phyloP scores from a whole-genome alignment of 2,888 invertebrate genomes.

The Petrophora chlorosata region DNA sequence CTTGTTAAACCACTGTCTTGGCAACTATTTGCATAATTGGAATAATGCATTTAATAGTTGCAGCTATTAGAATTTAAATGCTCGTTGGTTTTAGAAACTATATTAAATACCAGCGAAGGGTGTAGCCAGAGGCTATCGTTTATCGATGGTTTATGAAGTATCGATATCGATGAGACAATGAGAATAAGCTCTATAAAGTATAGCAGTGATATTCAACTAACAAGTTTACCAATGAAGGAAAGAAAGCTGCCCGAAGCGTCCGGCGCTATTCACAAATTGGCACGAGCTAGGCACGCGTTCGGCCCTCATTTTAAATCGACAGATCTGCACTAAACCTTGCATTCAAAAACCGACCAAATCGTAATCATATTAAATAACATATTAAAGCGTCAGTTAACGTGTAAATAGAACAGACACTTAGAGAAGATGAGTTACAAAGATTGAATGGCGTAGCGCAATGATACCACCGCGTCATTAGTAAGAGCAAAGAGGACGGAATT shows the following conservation, averaged over 20 bases:
- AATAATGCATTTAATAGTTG: slow-evolving; percentile 33
- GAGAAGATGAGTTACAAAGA: slow-evolving; percentile 63
- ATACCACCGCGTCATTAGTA: slow-evolving; percentile 70
- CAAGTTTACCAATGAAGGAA: slow-evolving; percentile 79
- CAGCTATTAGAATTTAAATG: slow-evolving; percentile 27
- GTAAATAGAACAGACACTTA: slow-evolving; percentile 24
- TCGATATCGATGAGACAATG: slow-evolving; percentile 57
- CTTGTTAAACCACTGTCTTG: slow-evolving; percentile 37
- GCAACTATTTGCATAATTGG: slow-evolving; percentile 35
- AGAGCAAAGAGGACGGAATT: slow-evolving; percentile 68
- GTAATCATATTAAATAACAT: slow-evolving; percentile 20
- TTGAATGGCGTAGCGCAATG: slow-evolving; percentile 73
- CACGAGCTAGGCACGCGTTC: slow-evolving; percentile 80
- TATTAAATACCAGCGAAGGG: slow-evolving; percentile 25
- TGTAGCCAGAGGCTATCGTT: slow-evolving; percentile 27
- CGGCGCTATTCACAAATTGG: slow-evolving; percentile 82
- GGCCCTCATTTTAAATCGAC: slow-evolving; percentile 39
- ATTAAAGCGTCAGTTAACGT: slow-evolving; percentile 19
- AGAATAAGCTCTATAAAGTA: slow-evolving; percentile 60
- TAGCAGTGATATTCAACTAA: slow-evolving; percentile 76
- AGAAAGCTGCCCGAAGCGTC: slow-evolving; percentile 79
- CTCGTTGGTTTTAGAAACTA: slow-evolving; percentile 20
- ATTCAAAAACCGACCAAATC: slow-evolving; percentile 39
- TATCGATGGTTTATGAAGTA: slow-evolving; percentile 36
- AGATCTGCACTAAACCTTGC: slow-evolving; percentile 35